A percentile compares a stretch with the other conserved stretches of the same genome.
Evolutionary conservation across 2,888 invertebrate genomes (phyloP).

Genomic region (Drosophila barbarae): DNA sequence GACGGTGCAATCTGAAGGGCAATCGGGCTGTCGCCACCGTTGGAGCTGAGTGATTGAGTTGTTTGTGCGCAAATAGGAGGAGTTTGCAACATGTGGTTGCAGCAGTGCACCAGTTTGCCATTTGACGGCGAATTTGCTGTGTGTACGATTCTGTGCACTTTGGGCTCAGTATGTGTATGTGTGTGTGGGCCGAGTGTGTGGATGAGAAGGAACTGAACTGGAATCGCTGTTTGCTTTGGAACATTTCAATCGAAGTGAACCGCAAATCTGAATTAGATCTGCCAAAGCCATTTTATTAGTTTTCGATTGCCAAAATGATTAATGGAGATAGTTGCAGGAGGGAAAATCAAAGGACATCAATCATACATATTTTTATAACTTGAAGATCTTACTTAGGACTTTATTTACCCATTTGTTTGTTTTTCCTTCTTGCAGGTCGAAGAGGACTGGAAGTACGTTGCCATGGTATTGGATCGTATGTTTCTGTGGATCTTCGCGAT

Average conservation of each 20-base stretch:
- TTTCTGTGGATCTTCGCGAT: constrained; percentile 97
- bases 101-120: constrained; percentile 43
- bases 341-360: background rate
- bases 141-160: constrained; percentile 25
- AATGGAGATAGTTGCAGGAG: background rate
- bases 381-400: no score
- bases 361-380: background rate
- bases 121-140: constrained; percentile 47
- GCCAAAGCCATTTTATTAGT: constrained; percentile 37
- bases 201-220: constrained; percentile 21
- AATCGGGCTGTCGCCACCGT: constrained; percentile 27
- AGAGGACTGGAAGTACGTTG: constrained; percentile 99
- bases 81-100: constrained; percentile 54
- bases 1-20: constrained; percentile 17
- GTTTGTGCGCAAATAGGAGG: constrained; percentile 59
- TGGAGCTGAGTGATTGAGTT: constrained; percentile 66
- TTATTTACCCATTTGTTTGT: background rate
- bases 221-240: constrained; percentile 36
- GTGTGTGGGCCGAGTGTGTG: background rate
- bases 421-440: constrained; percentile 84
- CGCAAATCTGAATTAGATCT: constrained; percentile 51
- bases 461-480: constrained; percentile 95
- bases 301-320: constrained; percentile 28
- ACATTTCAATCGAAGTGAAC: constrained; percentile 38
- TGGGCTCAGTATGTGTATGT: constrained; percentile 5